phyloP scores from a whole-genome alignment of 1,140 invertebrate genomes.

The Neodiprion virginianus region DNA sequence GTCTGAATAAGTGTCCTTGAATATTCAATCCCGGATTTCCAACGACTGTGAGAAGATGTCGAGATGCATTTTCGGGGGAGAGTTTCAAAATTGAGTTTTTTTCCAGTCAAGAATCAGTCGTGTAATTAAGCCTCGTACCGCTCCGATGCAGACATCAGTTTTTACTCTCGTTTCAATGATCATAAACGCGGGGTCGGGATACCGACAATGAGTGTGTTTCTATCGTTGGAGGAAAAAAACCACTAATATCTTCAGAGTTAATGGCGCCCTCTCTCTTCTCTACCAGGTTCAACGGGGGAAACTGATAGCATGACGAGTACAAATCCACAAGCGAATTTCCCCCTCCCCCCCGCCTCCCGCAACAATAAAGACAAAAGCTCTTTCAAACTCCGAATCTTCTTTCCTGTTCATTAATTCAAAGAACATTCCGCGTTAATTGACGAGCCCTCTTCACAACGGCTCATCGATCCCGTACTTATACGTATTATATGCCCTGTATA shows the following conservation, averaged over 20 bases:
- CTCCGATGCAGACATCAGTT: too few species aligned
- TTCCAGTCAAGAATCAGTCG: too few species aligned
- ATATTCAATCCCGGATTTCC: background rate
- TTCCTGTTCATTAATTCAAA: conserved; percentile 7
- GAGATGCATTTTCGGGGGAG: background rate
- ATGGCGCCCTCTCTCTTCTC: background rate
- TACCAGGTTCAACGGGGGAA: background rate
- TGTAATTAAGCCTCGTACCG: too few species aligned
- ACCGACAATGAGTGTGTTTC: too few species aligned
- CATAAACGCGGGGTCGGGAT: too few species aligned
- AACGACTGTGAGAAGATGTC: background rate
- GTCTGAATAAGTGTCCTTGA: background rate
- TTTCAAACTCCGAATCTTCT: conserved; percentile 4
- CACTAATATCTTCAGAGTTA: background rate
- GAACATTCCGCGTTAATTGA: background rate
- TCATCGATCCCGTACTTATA: background rate
- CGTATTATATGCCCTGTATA: background rate
- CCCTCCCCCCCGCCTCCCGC: background rate
- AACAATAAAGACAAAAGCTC: conserved; percentile 5
- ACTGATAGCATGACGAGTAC: background rate
- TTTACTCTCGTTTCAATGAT: too few species aligned
- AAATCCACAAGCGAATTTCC: too few species aligned
- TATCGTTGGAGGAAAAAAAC: too few species aligned
- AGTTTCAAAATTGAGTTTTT: too few species aligned
- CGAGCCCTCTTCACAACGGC: background rate